Evolutionary conservation across 2,113 vertebrate species (phyloP), one percentile per base, ranked within the genome.

Genomic region (Ursus arctos): DNA sequence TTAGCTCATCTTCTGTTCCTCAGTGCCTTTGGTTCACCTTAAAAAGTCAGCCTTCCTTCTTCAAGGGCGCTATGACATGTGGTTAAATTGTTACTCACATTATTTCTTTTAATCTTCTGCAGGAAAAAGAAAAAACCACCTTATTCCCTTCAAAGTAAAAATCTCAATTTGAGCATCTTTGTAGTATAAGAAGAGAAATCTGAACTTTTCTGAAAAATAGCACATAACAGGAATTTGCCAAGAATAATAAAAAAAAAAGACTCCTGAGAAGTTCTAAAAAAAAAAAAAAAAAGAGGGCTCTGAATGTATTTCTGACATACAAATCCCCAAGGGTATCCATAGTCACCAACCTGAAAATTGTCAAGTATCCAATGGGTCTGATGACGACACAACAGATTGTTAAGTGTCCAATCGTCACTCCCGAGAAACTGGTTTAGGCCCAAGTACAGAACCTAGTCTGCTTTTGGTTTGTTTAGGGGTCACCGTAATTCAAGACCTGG

Each of bases 1-100:
- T 43, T 67, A 93, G 83, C 28, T 22, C 69, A 88, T 33, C n/a
- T 81, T 97, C 61, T 86, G 88, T 40, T 77, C 81, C 88, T 95
- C 59, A 53, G 16, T 81, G 71, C 61, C 91, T 96, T 79, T 91
- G 86, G 57, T 85, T 98, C 53, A 11, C 63, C 55, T 43, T 91
- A 57, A 95, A 98, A 98, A 97, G 86, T 87, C 88, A 97, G 61
- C 33, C 88, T 97, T 88, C 74, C 51, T 97, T 97, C 91, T 97
- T 97, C 88, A 94, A 97, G 94, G 94, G 49, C 65, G 67, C 26
- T 74, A 43, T 88, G 96, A 67, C 61, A 69, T 96, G 72, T 76
- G 65, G 49, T 97, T 79, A 98, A 97, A 95, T 72, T 90, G 55
- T 81, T 93, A 82, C 84, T 94, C 53, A n/a, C 55, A 51, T 26